These are phyloP conservation scores for Malurus cyaneus DNA, from an alignment of 2,113 vertebrate species.

Conservation along the genomic window DNA sequence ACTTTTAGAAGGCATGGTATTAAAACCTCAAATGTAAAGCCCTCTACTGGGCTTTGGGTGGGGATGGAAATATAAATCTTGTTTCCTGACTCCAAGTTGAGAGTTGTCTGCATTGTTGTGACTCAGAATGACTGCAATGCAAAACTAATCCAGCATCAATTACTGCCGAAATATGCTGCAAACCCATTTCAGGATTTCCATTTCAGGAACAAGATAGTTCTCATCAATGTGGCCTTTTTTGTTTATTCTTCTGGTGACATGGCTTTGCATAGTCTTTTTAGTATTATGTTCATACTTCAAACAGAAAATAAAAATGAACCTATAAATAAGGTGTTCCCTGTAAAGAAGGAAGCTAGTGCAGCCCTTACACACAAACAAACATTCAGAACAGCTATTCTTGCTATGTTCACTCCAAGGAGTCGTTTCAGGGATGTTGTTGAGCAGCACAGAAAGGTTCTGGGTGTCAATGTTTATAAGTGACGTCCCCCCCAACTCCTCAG, in stretches of 20 bases:
- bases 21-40: background rate
- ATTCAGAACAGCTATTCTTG: background rate
- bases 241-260: background rate
- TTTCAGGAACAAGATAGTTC: background rate
- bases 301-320: background rate
- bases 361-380: background rate
- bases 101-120: background rate
- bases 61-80: background rate
- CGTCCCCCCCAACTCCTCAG: fast-evolving
- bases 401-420: background rate
- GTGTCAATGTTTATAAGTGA: background rate
- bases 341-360: background rate
- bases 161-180: background rate
- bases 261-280: background rate
- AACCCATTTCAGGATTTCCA: background rate
- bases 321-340: background rate
- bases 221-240: background rate
- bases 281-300: background rate
- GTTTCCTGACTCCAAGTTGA: background rate
- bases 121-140: background rate
- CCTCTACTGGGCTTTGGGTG: background rate
- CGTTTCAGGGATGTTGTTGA: background rate
- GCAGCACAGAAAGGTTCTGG: background rate
- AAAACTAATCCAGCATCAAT: background rate
- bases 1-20: background rate